Conservation (phyloP, 2,113 vertebrate genomes). For the Machaerirhynchus nigripectus region DNA sequence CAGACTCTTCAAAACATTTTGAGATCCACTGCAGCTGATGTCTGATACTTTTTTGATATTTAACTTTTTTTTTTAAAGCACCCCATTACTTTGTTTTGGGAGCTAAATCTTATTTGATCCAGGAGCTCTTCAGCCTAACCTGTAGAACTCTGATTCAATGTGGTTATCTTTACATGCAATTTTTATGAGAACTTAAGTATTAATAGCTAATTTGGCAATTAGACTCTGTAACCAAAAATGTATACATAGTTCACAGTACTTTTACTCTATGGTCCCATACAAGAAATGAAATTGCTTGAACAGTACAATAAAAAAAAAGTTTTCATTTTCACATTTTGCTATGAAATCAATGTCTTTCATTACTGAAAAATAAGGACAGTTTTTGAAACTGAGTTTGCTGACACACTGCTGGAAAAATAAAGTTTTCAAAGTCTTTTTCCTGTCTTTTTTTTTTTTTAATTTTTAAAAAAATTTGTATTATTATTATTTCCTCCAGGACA, state of each 20-base stretch:
- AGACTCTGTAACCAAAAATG: not conserved
- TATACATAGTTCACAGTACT: not conserved
- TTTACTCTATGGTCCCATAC: not conserved
- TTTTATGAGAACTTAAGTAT: not conserved
- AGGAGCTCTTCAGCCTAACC: not conserved
- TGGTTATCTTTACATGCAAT: not conserved
- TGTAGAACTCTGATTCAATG: not conserved
- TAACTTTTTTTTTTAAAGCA: not conserved
- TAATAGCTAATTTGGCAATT: not conserved
- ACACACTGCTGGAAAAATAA: not conserved
- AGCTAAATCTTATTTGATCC: not conserved
- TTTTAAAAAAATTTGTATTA: not conserved
- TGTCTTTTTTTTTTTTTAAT: not conserved
- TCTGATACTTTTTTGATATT: not conserved
- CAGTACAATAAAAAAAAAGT: not conserved
- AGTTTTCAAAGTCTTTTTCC: not conserved
- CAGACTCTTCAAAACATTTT: not conserved
- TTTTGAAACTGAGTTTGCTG: not conserved
- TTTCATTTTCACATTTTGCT: not conserved
- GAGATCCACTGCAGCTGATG: not conserved
- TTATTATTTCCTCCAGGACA: slow-evolving; percentile 21
- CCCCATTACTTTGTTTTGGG: not conserved
- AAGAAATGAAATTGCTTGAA: not conserved
- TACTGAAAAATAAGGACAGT: not conserved
- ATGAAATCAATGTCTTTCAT: not conserved